Conservation (phyloP, 1,140 invertebrate species). For the Psix sp. region DNA sequence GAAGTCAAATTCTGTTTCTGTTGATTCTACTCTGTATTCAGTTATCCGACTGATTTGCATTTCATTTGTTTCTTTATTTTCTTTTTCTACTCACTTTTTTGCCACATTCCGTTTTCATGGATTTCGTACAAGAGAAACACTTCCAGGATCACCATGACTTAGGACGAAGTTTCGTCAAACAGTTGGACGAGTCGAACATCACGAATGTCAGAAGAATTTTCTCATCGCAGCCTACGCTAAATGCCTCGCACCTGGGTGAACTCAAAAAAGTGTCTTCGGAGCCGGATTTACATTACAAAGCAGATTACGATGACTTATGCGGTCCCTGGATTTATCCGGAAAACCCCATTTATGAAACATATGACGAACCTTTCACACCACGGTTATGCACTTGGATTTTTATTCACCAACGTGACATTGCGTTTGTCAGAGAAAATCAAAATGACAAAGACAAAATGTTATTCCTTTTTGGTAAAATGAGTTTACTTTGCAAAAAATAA, state of each 20-base stretch:
- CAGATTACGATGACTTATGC: conserved; percentile 63
- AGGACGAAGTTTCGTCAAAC: not conserved
- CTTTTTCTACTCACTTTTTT: too few relatives aligned
- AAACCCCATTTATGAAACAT: conserved; percentile 45
- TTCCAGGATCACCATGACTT: conserved; percentile 8
- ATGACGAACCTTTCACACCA: conserved; percentile 31
- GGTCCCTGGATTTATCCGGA: conserved; percentile 56
- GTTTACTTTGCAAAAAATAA: too few relatives aligned
- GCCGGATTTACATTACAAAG: conserved; percentile 51
- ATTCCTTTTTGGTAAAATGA: conserved; percentile 64
- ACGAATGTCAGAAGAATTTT: conserved; percentile 25
- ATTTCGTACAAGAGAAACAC: not conserved
- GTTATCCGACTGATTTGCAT: too few relatives aligned
- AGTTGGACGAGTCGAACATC: not conserved
- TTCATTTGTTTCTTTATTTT: too few relatives aligned
- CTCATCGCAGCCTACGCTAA: conserved; percentile 36
- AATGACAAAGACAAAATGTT: conserved; percentile 46
- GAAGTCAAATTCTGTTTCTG: too few relatives aligned
- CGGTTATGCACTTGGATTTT: conserved; percentile 62
- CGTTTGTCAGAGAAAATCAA: conserved; percentile 55
- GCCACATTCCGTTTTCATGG: too few relatives aligned
- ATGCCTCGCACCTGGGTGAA: not conserved
- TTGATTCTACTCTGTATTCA: too few relatives aligned
- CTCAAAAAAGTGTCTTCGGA: conserved; percentile 36
- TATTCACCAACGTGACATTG: conserved; percentile 55